Base-by-base conservation (phyloP, 2,113 vertebrate genomes). In the Onychostoma macrolepis region DNA sequence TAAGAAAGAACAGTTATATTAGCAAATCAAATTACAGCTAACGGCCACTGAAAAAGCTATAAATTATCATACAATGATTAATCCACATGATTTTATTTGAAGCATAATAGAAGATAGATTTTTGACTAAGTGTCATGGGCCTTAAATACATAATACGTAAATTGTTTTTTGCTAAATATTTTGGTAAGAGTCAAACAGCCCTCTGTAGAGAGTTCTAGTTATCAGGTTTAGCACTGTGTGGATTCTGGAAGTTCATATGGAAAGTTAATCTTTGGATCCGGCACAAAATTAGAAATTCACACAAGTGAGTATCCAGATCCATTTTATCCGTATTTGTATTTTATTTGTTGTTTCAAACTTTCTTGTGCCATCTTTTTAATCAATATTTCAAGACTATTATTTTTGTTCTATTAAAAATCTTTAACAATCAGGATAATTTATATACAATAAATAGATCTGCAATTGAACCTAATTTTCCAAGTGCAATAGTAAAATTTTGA, bases 191-290 rank as follows among this genome's bases (percentile, higher is more conserved):
- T 82, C 9, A 28, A 65, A 9, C 58, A 17, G 38, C 45, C n/a
- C 5, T 2, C 11, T 33, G 63, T 33, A 38, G 56, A 48, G 38
- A 72, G 83, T 72, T 85, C 28, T 12, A 53, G 43, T 30, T 43
- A 69, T 33, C 5, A 24, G 2, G 9, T 74, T 80, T 36, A 74
- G n/a, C 77, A 67, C 28, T 61, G 83, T 85, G 87, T 88, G 83
- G 24, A 6, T 88, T 17, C 36, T 10, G 76, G 83, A 1, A 4
- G 83, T 84, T 15, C 30, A n/a, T 74, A 56, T 50, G n/a, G 71
- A 38, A 88, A 75, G 58, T 1, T 81, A 11, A 74, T 84, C 53
- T 88, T 88, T 85, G 76, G 83, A 50, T 81, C 87, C 33, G 83
- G 87, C 17, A 88, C 72, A 19, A 85, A 65, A 85, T 36, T 88